Evolutionary conservation across 2,797 vertebrate species (phyloP).

Genomic region (Anolis apletophallus): DNA sequence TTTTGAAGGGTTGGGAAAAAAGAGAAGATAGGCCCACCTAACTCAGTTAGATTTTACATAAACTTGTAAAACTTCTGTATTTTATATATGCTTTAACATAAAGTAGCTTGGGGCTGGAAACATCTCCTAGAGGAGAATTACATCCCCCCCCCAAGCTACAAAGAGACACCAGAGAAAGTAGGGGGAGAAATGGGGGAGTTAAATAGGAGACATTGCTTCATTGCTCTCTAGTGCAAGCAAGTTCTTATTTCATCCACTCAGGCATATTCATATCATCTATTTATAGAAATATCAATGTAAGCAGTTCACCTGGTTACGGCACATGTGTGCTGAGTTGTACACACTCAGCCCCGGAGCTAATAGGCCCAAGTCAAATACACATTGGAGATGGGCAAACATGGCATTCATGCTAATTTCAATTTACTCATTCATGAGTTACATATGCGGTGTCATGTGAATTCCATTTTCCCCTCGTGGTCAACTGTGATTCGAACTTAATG

Average conservation of each 20-base stretch:
- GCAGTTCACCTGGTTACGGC: neutral
- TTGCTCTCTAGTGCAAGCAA: neutral
- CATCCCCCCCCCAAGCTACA: neutral
- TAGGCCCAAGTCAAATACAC: neutral
- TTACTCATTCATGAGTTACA: neutral
- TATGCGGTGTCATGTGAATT: neutral
- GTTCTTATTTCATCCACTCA: neutral
- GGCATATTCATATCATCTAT: neutral
- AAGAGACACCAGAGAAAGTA: constrained; percentile 25
- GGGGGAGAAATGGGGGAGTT: too few relatives aligned
- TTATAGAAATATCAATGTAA: neutral
- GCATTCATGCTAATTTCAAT: neutral
- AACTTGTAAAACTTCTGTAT: neutral
- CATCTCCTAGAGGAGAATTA: neutral
- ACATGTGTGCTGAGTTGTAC: neutral
- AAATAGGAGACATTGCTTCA: neutral
- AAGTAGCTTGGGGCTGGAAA: neutral
- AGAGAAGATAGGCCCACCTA: neutral
- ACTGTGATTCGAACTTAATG: too few relatives aligned
- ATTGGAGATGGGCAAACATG: neutral
- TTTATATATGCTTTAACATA: neutral
- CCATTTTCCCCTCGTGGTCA: too few relatives aligned
- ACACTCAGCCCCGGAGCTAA: neutral
- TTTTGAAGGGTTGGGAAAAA: neutral
- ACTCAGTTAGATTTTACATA: neutral